Evolutionary conservation across 2,888 invertebrate genomes (phyloP), one percentile per base, ranked within the genome.

Genomic region (Drosophila setosimentum): DNA sequence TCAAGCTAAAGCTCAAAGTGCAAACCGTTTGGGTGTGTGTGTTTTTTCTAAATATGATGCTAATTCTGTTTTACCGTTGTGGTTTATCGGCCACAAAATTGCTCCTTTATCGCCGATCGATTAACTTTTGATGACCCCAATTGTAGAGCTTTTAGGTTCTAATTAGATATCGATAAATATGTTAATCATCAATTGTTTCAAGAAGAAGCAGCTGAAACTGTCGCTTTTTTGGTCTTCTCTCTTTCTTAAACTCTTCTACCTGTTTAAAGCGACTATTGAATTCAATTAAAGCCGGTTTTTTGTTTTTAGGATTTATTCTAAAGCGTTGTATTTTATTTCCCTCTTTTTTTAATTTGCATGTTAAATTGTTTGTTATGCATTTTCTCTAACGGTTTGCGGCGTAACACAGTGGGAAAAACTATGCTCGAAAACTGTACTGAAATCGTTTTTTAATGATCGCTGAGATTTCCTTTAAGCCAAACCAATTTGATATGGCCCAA

Each of bases 371-470:
- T 49, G 29, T 49, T 53, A 40, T 60, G 59, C 18, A 50, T 54
- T 59, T 64, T 74, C 64, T 45, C 29, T 69, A 74, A 74, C 70
- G 65, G 70, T 48, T 64, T 50, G 58, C 49, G 51, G 67, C 62
- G 69, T 77, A 77, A 73, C 40, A 59, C 66, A 49, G 61, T 72
- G 62, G 49, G 27, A 68, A 66, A 48, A 42, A 24, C 18, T 42
- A 59, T 68, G 68, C 16, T 8, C 16, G 24, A 24, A 24, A 16
- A 16, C 45, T 45, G 2, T 8, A 45, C 63, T 77, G n/a, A 68
- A 81, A 78, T 81, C 27, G 78, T 29, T 73, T 78, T 68, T 68
- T 77, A 81, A 78, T 61, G 66, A 73, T 66, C 53, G 24, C 60
- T 65, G 21, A 49, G 18, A 51, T 62, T 69, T 59, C 30, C 53